A percentile compares a stretch with the other conserved stretches of the same genome.
Conservation (phyloP, 2,113 vertebrate species). For the Hippocampus guttulatus region DNA sequence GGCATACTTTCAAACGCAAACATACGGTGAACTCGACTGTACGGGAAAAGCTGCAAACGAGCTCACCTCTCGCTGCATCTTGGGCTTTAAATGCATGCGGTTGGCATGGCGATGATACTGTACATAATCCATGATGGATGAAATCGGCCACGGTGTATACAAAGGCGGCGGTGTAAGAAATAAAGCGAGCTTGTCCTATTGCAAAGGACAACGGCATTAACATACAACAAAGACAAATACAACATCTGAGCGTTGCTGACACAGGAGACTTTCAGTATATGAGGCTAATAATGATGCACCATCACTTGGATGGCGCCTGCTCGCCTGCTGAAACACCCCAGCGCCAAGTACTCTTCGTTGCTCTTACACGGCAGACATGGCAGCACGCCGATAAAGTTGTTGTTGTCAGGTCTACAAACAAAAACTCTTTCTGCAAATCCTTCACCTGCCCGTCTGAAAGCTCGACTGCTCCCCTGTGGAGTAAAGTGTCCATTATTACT, state of each 20-base stretch:
- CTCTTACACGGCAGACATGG: conserved; percentile 13
- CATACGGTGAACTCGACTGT: conserved; percentile 3
- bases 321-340: conserved; percentile 20
- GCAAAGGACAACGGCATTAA: conserved; percentile 60
- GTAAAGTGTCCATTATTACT: background rate
- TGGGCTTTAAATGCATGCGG: background rate
- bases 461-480: background rate
- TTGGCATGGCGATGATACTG: conserved; percentile 38
- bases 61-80: background rate
- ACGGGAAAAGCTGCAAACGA: conserved; percentile 25
- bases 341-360: conserved; percentile 9
- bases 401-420: background rate
- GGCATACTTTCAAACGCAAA: conserved; percentile 15
- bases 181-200: conserved; percentile 44
- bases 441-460: background rate
- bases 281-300: conserved; percentile 60
- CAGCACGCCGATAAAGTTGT: conserved; percentile 15
- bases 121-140: conserved; percentile 51
- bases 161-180: conserved; percentile 46
- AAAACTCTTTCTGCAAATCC: background rate
- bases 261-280: conserved; percentile 43
- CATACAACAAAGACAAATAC: conserved; percentile 60
- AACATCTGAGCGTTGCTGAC: conserved; percentile 54
- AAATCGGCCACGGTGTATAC: conserved; percentile 34
- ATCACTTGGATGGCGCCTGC: conserved; percentile 34